A percentile compares a stretch with the other conserved stretches of the same genome.
phyloP scores from a whole-genome alignment of 2,888 invertebrate species.

The Enoplolaimus lenunculus region DNA sequence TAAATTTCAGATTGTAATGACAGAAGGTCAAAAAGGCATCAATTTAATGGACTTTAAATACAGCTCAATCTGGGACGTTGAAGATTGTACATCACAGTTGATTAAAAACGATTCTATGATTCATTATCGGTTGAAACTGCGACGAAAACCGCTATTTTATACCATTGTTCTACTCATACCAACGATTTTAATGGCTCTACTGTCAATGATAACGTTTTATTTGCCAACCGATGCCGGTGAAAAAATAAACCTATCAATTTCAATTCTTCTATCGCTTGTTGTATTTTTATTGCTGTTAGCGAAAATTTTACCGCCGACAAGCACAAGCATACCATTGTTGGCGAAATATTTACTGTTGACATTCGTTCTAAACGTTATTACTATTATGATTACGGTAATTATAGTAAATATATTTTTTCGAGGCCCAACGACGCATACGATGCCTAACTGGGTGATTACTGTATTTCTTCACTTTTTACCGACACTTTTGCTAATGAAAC shows the following conservation, averaged over 20 bases:
- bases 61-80: constrained; percentile 96
- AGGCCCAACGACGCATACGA: constrained; percentile 86
- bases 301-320: constrained; percentile 96
- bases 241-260: constrained; percentile 62
- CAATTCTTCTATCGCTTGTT: constrained; percentile 95
- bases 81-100: constrained; percentile 63
- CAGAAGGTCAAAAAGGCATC: too few species aligned
- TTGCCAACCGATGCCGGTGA: constrained; percentile 96
- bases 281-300: constrained; percentile 96
- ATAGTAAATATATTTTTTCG: constrained; percentile 99
- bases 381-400: constrained; percentile 94
- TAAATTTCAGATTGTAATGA: too few species aligned
- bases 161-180: constrained; percentile 97
- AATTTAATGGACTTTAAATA: constrained; percentile 91
- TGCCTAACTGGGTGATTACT: constrained; percentile 87
- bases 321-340: constrained; percentile 70
- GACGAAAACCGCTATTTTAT: constrained; percentile 94
- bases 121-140: constrained; percentile 40
- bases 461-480: constrained; percentile 90
- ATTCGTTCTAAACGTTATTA: constrained; percentile 98
- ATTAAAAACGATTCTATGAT: constrained; percentile 57
- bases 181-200: constrained; percentile 93
- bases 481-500: constrained; percentile 77
- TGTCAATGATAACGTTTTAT: constrained; percentile 95
- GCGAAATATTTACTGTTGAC: constrained; percentile 90